Conservation (phyloP, 2,797 vertebrate species). For the Pangasius mekongensis region DNA sequence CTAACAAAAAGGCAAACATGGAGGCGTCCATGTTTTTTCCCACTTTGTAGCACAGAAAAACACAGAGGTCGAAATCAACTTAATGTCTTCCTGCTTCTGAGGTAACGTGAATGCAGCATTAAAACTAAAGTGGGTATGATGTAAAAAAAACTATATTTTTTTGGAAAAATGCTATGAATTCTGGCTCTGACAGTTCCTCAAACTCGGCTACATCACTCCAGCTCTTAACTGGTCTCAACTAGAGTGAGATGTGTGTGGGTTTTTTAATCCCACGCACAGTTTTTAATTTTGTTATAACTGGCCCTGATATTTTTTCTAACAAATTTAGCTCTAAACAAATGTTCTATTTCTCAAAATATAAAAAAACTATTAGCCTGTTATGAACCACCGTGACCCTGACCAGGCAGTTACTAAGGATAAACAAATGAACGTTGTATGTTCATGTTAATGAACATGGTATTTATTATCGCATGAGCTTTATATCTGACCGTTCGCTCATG, state of each 20-base stretch:
- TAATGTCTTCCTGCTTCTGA: background rate
- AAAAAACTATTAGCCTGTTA: background rate
- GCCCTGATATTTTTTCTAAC: too few species aligned
- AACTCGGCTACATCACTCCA: background rate
- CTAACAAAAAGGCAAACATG: too few species aligned
- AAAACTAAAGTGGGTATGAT: background rate
- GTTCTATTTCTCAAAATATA: too few species aligned
- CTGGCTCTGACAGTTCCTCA: background rate
- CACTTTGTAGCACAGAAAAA: background rate
- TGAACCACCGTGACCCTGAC: background rate
- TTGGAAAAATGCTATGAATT: background rate
- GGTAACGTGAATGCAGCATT: background rate
- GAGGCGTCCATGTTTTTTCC: background rate
- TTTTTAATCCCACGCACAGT: too few species aligned
- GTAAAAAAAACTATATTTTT: too few species aligned
- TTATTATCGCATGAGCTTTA: background rate
- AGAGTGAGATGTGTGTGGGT: too few species aligned
- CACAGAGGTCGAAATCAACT: too few species aligned
- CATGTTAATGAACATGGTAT: background rate
- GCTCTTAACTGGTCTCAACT: too few species aligned
- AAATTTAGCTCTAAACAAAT: too few species aligned
- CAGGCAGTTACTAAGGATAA: background rate
- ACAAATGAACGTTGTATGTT: background rate
- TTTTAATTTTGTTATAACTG: too few species aligned
- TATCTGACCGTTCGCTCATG: background rate